Conservation (phyloP, 2,888 invertebrate genomes). For the Caenorhabditis sp. region DNA sequence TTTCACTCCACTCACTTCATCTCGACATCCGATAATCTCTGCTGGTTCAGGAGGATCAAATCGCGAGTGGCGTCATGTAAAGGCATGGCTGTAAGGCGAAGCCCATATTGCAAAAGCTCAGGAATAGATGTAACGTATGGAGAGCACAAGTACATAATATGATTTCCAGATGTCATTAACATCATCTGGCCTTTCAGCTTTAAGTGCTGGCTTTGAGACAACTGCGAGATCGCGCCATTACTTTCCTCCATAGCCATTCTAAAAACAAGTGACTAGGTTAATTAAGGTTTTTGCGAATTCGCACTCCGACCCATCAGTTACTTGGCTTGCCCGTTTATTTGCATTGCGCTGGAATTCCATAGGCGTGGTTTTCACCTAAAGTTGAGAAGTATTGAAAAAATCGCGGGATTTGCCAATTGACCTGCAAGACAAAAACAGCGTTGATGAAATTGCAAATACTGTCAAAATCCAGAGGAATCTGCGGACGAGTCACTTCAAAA, state of each 20-base stretch:
- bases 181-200: conserved; percentile 76
- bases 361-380: conserved; percentile 64
- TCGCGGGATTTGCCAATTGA: neutral
- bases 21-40: conserved; percentile 71
- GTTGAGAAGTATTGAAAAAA: neutral
- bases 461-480: conserved; percentile 78
- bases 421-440: conserved; percentile 74
- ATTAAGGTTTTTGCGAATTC: neutral
- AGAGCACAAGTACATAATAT: conserved; percentile 72
- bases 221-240: neutral
- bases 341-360: conserved; percentile 61
- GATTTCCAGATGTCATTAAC: conserved; percentile 60
- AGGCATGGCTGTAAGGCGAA: conserved; percentile 73
- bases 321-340: conserved; percentile 48
- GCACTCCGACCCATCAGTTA: conserved; percentile 14
- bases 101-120: conserved; percentile 63
- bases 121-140: conserved; percentile 72
- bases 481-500: conserved; percentile 76
- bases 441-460: conserved; percentile 76
- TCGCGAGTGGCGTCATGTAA: conserved; percentile 76
- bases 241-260: conserved; percentile 19
- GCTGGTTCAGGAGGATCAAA: conserved; percentile 75
- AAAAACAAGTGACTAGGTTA: neutral
- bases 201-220: conserved; percentile 62
- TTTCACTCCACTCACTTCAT: conserved; percentile 61